A percentile compares a stretch with the other conserved stretches of the same genome.
phyloP scores from a whole-genome alignment of 2,888 invertebrate species.

The Rhamnusium bicolor region DNA sequence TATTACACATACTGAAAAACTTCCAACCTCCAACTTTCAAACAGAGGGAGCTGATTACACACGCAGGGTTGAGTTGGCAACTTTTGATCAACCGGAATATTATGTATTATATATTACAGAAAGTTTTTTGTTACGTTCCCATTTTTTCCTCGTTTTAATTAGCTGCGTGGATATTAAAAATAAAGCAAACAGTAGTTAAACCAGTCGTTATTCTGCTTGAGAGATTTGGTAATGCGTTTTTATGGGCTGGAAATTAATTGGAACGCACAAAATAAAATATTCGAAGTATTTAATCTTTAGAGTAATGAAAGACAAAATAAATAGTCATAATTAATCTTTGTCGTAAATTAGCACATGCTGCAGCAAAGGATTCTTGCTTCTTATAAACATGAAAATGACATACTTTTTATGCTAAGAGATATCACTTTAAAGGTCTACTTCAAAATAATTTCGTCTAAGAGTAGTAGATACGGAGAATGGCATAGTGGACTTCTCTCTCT shows the following conservation, averaged over 20 bases:
- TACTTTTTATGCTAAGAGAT: no score
- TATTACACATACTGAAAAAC: no score
- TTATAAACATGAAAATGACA: neutral
- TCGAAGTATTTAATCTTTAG: neutral
- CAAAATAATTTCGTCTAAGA: no score
- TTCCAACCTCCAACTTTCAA: no score
- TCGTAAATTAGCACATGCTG: conserved; percentile 8
- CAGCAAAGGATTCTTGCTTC: conserved; percentile 1
- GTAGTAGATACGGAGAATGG: no score
- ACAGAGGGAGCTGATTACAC: neutral
- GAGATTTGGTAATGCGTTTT: neutral
- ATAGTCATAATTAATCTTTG: conserved; percentile 5
- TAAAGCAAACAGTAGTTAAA: neutral
- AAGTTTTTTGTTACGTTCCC: neutral
- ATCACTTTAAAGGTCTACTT: no score
- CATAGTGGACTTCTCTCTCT: no score
- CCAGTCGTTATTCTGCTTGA: neutral
- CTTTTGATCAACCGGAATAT: neutral
- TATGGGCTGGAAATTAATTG: neutral
- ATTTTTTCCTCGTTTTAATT: neutral
- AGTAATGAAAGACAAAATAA: neutral
- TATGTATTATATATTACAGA: neutral
- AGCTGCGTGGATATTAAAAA: neutral
- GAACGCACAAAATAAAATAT: neutral
- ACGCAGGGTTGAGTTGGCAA: neutral